Evolutionary conservation across 2,888 invertebrate species (phyloP), one percentile per base, ranked within the genome.

Genomic region (Sarcophaga subvicina): DNA sequence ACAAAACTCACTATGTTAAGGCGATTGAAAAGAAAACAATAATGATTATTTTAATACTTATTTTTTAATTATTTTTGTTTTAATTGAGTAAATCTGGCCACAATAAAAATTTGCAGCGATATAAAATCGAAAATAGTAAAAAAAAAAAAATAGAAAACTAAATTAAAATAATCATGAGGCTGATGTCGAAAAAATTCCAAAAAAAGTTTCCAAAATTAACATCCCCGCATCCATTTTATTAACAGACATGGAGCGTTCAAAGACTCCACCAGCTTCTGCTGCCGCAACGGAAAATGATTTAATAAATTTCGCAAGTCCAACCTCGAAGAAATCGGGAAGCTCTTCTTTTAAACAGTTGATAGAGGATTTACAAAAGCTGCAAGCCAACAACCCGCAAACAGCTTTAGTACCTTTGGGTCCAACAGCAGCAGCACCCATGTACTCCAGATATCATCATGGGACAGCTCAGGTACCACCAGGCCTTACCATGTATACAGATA

Each of bases 261-360:
- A 88, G 4, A 92, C 91, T 3, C 92, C 92, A n/a, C 90, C 91
- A 0, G 86, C 92, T 0, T 17, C 73, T 14, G 27, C 63, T 6
- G 81, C 88, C 8, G 54, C 75, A 12, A 64, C 88, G 1, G 93
- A 94, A 45, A 95, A 94, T 84, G 96, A 96, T 93, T 93, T 96
- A 88, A 96, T 96, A 89, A 96, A 96, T 17, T 96, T 96, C 91
- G 90, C 95, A 25, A 96, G 96, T 92, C 96, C 96, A 25, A 95
- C 95, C 6, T 88, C 90, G n/a, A 92, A 90, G 70, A 91, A 88
- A 93, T 94, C 82, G 93, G 94, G 90, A 93, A 94, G 94, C 91
- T 94, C 94, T 12, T 94, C 94, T 76, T 94, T 95, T 89, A 95
- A 95, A 88, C 95, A 95, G 88, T 94, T 95, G 89, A 95, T 95